phyloP scores from a whole-genome alignment of 2,797 vertebrate genomes.

The Alca torda region DNA sequence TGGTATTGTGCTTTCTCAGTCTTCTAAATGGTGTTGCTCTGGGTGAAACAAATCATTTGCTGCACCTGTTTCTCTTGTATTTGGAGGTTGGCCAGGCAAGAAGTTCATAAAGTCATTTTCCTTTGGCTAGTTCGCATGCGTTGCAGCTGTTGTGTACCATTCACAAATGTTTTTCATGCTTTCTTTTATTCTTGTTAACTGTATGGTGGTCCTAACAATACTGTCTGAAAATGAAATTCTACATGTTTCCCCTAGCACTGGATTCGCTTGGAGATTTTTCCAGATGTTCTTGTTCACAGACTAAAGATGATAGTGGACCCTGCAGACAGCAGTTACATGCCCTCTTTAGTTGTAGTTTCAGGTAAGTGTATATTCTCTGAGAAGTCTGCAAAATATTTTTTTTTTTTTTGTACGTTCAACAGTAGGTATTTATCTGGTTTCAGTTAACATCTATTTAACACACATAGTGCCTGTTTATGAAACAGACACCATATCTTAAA shows the following conservation, averaged over 20 bases:
- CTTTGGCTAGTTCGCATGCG: background rate
- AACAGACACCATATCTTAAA: background rate
- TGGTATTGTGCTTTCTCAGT: background rate
- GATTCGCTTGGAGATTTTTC: slow-evolving; percentile 96
- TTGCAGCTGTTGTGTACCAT: background rate
- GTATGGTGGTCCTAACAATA: fast-evolving
- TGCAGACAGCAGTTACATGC: slow-evolving; percentile 99
- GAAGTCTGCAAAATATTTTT: background rate
- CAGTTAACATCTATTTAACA: background rate
- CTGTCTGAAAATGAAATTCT: background rate
- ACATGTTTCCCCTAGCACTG: slow-evolving; percentile 84
- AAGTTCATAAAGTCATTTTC: background rate
- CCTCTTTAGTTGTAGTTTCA: slow-evolving; percentile 95
- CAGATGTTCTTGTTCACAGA: slow-evolving; percentile 93
- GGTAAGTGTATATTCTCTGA: slow-evolving; percentile 72
- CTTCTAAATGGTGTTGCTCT: background rate
- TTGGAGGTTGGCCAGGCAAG: background rate
- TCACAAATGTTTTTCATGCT: background rate
- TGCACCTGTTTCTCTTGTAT: background rate
- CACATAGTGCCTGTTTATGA: background rate
- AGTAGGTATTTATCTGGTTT: background rate
- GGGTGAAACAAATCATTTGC: background rate
- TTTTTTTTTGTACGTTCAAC: background rate
- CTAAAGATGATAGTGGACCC: slow-evolving; percentile 97
- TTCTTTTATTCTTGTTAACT: background rate